Percentiles rank a stretch among this genome's conserved stretches.
These are phyloP conservation scores for Apodemus agrarius DNA, from an alignment of 2,797 vertebrate genomes.

Conservation along the genomic window DNA sequence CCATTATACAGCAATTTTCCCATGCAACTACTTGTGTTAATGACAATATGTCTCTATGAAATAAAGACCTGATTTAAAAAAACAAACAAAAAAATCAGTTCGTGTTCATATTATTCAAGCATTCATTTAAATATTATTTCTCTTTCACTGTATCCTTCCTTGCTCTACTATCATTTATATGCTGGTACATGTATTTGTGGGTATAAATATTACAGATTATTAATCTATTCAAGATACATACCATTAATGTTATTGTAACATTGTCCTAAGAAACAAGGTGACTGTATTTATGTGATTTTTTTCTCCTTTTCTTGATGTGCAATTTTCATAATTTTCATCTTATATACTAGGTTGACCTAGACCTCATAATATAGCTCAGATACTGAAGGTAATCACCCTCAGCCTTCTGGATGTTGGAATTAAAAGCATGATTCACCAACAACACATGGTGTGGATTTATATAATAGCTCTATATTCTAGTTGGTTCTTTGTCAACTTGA, in stretches of 20 bases:
- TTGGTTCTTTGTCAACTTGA: not conserved
- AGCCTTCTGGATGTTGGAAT: not conserved
- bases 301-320: not conserved
- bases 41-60: slow-evolving; percentile 35
- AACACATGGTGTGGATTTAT: not conserved
- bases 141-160: not conserved
- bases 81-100: not conserved
- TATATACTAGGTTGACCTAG: not conserved
- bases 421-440: not conserved
- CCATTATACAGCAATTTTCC: slow-evolving; percentile 23
- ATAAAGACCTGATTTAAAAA: not conserved
- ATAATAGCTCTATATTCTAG: not conserved
- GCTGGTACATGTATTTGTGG: not conserved
- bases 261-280: slow-evolving; percentile 40
- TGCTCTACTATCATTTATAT: not conserved
- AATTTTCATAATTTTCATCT: not conserved
- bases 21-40: slow-evolving; percentile 24
- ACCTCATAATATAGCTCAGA: not conserved
- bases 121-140: slow-evolving; percentile 4
- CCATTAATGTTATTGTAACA: slow-evolving; percentile 10
- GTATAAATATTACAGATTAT: not conserved
- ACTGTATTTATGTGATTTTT: not conserved
- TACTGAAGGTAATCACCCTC: not conserved
- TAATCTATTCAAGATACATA: not conserved
- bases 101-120: not conserved